phyloP scores from a whole-genome alignment of 2,797 vertebrate species.

The Chelidonichthys spinosus region DNA sequence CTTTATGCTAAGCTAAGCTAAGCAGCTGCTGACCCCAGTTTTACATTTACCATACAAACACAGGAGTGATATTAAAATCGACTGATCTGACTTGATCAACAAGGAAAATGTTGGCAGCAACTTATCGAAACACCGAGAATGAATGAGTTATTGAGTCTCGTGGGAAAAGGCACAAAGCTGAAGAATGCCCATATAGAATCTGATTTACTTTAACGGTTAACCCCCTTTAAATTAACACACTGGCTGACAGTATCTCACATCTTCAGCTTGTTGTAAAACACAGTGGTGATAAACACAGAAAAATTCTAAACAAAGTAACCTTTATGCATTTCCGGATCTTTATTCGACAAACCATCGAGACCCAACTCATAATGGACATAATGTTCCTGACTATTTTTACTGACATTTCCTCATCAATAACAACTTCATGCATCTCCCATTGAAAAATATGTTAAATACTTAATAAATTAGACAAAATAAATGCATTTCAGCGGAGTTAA shows the following conservation, averaged over 20 bases:
- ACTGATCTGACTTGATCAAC: background rate
- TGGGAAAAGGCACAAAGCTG: background rate
- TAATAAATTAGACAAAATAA: too few species aligned
- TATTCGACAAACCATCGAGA: too few species aligned
- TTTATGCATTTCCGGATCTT: background rate
- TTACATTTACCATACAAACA: background rate
- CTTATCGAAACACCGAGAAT: background rate
- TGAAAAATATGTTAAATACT: too few species aligned
- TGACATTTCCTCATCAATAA: too few species aligned
- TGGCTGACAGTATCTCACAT: background rate
- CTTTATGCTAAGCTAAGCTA: constrained; percentile 3
- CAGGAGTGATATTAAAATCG: background rate
- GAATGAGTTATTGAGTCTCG: background rate
- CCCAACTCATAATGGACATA: too few species aligned
- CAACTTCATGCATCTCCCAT: too few species aligned
- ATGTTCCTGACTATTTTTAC: too few species aligned
- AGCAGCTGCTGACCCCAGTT: background rate
- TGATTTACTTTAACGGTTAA: background rate
- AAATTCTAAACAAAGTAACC: background rate
- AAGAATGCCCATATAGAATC: background rate
- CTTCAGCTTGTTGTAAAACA: constrained; percentile 5
- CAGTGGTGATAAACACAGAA: background rate
- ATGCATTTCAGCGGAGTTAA: too few species aligned
- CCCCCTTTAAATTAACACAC: background rate
- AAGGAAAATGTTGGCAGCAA: background rate